phyloP scores from a whole-genome alignment of 2,888 invertebrate genomes.

The Drosophila limbata region DNA sequence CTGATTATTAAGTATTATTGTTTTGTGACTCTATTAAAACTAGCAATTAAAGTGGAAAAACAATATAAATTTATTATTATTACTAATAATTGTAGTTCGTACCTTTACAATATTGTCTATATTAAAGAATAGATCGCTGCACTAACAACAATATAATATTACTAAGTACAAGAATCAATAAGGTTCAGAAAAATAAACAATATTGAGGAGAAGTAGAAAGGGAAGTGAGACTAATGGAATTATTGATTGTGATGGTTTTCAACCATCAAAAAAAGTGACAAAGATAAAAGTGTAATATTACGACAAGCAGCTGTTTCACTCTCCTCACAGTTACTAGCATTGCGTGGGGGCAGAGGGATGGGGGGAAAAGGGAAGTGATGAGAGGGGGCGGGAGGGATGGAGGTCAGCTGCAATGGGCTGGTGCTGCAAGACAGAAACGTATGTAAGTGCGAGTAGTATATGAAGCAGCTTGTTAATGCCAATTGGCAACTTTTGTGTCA shows the following conservation, averaged over 20 bases:
- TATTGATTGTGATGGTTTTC: conserved; percentile 17
- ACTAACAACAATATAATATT: conserved; percentile 1
- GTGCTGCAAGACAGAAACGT: conserved; percentile 8
- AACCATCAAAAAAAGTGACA: not conserved
- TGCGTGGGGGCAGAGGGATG: not conserved
- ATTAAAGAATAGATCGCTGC: not conserved
- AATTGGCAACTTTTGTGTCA: conserved; percentile 48
- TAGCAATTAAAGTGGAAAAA: too few relatives aligned
- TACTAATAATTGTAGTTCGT: too few relatives aligned
- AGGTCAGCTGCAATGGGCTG: conserved; percentile 14
- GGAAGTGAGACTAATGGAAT: conserved; percentile 16
- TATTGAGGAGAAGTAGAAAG: not conserved
- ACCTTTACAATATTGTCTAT: too few relatives aligned
- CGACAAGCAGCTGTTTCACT: conserved; percentile 28
- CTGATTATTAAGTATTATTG: too few relatives aligned
- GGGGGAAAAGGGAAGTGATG: too few relatives aligned
- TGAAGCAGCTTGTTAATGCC: conserved; percentile 57
- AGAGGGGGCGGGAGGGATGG: not conserved
- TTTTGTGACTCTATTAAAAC: too few relatives aligned
- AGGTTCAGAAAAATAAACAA: not conserved
- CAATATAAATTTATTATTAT: too few relatives aligned
- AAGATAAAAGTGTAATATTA: conserved; percentile 16
- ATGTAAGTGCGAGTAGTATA: conserved; percentile 21
- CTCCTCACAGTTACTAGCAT: conserved; percentile 1
- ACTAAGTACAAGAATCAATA: conserved; percentile 7